Base-by-base conservation (phyloP, 2,888 invertebrate genomes). In the Cantharis lateralis region DNA sequence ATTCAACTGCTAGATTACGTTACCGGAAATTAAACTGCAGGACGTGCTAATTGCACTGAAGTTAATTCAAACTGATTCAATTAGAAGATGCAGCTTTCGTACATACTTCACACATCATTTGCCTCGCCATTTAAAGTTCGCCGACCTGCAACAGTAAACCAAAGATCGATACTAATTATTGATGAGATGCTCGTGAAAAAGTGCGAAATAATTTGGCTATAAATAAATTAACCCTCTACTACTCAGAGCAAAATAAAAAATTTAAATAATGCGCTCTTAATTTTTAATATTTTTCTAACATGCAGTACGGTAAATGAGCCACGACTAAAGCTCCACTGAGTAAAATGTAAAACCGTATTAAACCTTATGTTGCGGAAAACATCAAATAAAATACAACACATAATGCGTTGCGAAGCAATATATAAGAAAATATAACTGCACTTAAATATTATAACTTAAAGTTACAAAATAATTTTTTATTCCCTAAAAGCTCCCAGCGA, bases 231-330 rank as follows among this genome's bases (percentile, higher is more conserved):
- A 32, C 5, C 5, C 32, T 13, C 32, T n/a, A 13, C 32, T 4
- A n/a, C n/a, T 48, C 48, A 9, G 3, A 32, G 48, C 1, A 48
- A n/a, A 48, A 48, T 48, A 48, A 48, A 48, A 48, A 48, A 48
- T 48, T 48, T 48, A 15, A 66, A 15, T 66, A 66, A 66, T 66
- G 18, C 20, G 20, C 24, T 66, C 63, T 63, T 66, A 20, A 66
- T 66, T 66, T 66, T 66, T 20, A 66, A 66, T 66, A n/a, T 66
- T 16, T 66, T 66, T 66, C 63, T n/a, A 16, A 66, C 18, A 66
- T 66, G 64, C 20, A 66, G 15, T 24, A 20, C n/a, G 13, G 48
- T n/a, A 66, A 66, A 66, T 20, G 64, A 66, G 20, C 64, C 20
- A 66, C 64, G 64, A 66, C 16, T 48, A 48, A 48, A 48, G 48